A percentile compares a stretch with the other conserved stretches of the same genome.
Evolutionary conservation across 2,797 vertebrate genomes (phyloP).

Genomic region (Fistularia commersonii): DNA sequence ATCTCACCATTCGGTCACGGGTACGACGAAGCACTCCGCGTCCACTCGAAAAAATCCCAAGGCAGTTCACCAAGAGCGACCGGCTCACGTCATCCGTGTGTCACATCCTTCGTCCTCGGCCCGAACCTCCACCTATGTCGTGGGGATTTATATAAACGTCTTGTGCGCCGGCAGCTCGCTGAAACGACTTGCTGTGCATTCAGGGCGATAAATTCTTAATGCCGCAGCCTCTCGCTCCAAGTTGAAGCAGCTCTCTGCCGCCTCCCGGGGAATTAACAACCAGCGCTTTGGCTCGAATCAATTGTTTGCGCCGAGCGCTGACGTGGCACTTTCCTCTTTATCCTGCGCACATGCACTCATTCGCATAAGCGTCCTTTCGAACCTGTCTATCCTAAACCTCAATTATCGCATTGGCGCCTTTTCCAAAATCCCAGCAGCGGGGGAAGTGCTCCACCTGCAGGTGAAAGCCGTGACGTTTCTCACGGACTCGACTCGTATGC

Average conservation of each 20-base stretch:
- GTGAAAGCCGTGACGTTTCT: conserved; percentile 17
- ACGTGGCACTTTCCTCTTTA: conserved; percentile 27
- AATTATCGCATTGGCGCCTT: conserved; percentile 14
- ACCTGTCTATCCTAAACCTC: conserved; percentile 12
- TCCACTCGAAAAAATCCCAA: too few species aligned
- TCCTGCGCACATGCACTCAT: conserved; percentile 22
- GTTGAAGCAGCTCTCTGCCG: conserved; percentile 18
- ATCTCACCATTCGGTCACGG: conserved; percentile 95
- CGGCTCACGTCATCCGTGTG: too few species aligned
- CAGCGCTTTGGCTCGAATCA: conserved; percentile 32
- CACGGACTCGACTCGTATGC: too few species aligned
- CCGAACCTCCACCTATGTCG: too few species aligned
- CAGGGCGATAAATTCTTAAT: conserved; percentile 35
- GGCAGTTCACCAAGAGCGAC: too few species aligned
- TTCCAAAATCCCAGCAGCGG: conserved; percentile 7
- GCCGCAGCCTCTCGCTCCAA: conserved; percentile 10
- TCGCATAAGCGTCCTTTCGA: conserved; percentile 23
- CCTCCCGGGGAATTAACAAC: conserved; percentile 35
- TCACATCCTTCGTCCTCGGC: conserved; percentile 1
- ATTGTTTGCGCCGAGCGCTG: conserved; percentile 28
- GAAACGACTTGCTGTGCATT: conserved; percentile 1
- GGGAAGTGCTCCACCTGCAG: conserved; percentile 57
- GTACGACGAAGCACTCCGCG: conserved; percentile 61
- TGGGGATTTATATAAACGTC: conserved; percentile 5
- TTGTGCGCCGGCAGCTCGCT: conserved; percentile 2